These are phyloP conservation scores for Cheirogaleus medius DNA, from an alignment of 2,113 vertebrate genomes.

Conservation along the genomic window DNA sequence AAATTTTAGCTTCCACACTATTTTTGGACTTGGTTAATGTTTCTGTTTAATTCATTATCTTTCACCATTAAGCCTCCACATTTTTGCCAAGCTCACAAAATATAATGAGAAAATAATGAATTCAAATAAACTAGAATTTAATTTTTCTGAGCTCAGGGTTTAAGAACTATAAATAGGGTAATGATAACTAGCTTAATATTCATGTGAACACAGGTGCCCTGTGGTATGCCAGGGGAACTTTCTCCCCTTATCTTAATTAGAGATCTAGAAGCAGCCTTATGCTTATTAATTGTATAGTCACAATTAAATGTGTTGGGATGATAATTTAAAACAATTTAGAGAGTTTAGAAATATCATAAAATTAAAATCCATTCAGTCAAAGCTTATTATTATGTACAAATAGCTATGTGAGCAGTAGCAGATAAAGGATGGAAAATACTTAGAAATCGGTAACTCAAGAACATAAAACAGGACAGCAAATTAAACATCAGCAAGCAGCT, in stretches of 20 bases:
- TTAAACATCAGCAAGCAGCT: not conserved
- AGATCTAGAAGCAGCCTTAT: conserved; percentile 37
- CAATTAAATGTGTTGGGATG: conserved; percentile 54
- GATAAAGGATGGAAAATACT: conserved; percentile 50
- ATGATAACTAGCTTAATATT: not conserved
- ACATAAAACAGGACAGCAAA: not conserved
- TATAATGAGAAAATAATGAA: conserved; percentile 69
- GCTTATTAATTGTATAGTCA: conserved; percentile 59
- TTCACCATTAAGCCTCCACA: not conserved
- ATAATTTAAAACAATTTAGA: conserved; percentile 64
- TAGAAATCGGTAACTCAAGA: conserved; percentile 33
- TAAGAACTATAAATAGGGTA: conserved; percentile 45
- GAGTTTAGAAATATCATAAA: conserved; percentile 58
- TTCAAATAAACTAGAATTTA: conserved; percentile 28
- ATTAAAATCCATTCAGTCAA: conserved; percentile 63
- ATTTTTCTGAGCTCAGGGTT: conserved; percentile 50
- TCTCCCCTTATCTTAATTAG: conserved; percentile 55
- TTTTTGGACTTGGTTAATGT: conserved; percentile 48
- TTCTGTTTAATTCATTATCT: conserved; percentile 53
- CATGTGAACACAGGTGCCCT: conserved; percentile 11
- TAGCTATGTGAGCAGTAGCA: conserved; percentile 3
- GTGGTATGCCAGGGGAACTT: not conserved
- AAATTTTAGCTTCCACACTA: not conserved
- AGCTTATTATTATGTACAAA: conserved; percentile 53
- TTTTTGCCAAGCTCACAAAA: conserved; percentile 49